Evolutionary conservation across 1,140 invertebrate genomes (phyloP).

Genomic region (Heliconius himera): DNA sequence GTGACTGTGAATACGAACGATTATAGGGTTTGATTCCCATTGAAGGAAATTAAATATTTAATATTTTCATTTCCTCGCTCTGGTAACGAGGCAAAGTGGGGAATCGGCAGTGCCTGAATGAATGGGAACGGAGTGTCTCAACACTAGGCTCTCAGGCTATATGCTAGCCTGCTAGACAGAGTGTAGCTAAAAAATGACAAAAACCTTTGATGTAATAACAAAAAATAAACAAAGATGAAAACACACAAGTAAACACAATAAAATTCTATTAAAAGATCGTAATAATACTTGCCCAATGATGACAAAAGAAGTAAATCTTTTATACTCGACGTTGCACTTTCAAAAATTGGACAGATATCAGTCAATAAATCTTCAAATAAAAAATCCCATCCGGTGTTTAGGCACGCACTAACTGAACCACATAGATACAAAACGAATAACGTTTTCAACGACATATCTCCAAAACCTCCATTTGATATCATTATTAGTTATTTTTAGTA

Average conservation of each 20-base stretch:
- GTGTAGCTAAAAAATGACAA: no score
- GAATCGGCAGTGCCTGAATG: no score
- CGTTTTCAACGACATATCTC: slow-evolving; percentile 40
- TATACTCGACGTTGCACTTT: slow-evolving; percentile 50
- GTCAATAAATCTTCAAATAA: slow-evolving; percentile 60
- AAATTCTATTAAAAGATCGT: neutral
- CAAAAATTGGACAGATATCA: slow-evolving; percentile 59
- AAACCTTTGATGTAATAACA: no score
- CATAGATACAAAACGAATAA: slow-evolving; percentile 46
- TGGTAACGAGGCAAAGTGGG: no score
- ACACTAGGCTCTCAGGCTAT: no score
- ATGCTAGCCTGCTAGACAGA: no score
- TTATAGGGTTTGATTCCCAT: no score
- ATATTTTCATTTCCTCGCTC: no score
- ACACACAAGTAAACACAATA: neutral
- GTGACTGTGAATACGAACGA: no score
- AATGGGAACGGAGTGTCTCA: no score
- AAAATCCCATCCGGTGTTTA: slow-evolving; percentile 56
- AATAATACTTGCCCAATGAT: slow-evolving; percentile 50
- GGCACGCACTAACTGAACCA: slow-evolving; percentile 53
- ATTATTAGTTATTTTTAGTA: slow-evolving; percentile 5
- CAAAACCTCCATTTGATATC: neutral
- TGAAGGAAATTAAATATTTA: no score
- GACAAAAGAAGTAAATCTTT: slow-evolving; percentile 56
- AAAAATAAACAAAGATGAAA: neutral